A percentile compares a stretch with the other conserved stretches of the same genome.
Conservation (phyloP, 1,140 invertebrate species). For the Caenorhabditis brenneri region DNA sequence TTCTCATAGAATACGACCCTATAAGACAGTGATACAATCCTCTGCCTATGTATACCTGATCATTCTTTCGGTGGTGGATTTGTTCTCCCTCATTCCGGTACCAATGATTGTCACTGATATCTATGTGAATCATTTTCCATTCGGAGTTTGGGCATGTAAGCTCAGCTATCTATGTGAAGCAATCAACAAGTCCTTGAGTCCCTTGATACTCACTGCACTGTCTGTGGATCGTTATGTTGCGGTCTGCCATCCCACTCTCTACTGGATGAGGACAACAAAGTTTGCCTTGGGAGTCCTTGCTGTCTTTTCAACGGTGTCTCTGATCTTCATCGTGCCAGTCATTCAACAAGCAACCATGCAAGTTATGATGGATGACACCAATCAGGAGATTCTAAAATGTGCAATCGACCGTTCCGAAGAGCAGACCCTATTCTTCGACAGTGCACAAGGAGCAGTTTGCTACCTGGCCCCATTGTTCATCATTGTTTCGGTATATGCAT, state of each 20-base stretch:
- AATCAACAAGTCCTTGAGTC: slow-evolving; percentile 66
- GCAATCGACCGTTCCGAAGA: background rate
- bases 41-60: slow-evolving; percentile 66
- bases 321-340: slow-evolving; percentile 64
- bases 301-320: slow-evolving; percentile 59
- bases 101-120: slow-evolving; percentile 62
- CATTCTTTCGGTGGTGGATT: slow-evolving; percentile 64
- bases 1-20: slow-evolving; percentile 28
- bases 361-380: slow-evolving; percentile 41
- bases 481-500: slow-evolving; percentile 64
- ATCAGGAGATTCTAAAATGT: slow-evolving; percentile 35
- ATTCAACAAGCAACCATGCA: slow-evolving; percentile 54
- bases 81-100: slow-evolving; percentile 63
- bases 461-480: slow-evolving; percentile 62
- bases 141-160: slow-evolving; percentile 61
- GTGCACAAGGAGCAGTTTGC: slow-evolving; percentile 59
- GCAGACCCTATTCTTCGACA: slow-evolving; percentile 52
- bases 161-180: slow-evolving; percentile 62
- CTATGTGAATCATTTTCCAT: slow-evolving; percentile 59
- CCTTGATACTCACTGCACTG: slow-evolving; percentile 63
- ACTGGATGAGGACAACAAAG: slow-evolving; percentile 62
- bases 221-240: slow-evolving; percentile 67
- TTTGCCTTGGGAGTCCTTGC: slow-evolving; percentile 61
- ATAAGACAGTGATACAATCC: slow-evolving; percentile 59
- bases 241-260: slow-evolving; percentile 62